A percentile compares a stretch with the other conserved stretches of the same genome.
These are phyloP conservation scores for Eupleurogrammus muticus DNA, from an alignment of 2,797 vertebrate genomes.

Conservation along the genomic window DNA sequence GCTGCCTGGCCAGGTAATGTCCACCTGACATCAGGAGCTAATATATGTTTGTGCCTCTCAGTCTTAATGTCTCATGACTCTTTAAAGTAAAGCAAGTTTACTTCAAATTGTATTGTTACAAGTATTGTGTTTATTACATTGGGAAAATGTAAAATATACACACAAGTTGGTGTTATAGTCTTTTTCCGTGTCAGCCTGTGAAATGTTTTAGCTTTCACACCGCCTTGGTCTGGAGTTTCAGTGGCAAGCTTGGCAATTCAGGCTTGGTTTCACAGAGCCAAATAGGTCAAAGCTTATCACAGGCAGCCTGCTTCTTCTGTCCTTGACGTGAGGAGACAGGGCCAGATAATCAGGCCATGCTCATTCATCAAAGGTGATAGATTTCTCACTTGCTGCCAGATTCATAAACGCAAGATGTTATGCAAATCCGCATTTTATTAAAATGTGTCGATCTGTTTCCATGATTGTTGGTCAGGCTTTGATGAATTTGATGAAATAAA, in stretches of 20 bases:
- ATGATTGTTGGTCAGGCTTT: conserved; percentile 12
- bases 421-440: conserved; percentile 42
- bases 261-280: conserved; percentile 53
- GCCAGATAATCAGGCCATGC: conserved; percentile 32
- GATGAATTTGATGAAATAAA: conserved; percentile 27
- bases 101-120: neutral
- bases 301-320: conserved; percentile 45
- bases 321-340: conserved; percentile 51
- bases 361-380: conserved; percentile 53
- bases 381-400: conserved; percentile 26
- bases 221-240: conserved; percentile 48
- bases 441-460: conserved; percentile 30
- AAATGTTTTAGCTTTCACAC: neutral
- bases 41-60: neutral
- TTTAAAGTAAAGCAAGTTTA: neutral
- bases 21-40: neutral
- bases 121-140: neutral
- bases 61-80: neutral
- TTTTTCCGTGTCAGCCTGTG: neutral
- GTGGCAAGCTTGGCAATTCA: conserved; percentile 28
- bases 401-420: conserved; percentile 15
- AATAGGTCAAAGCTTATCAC: conserved; percentile 50
- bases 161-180: neutral
- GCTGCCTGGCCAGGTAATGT: conserved; percentile 88
- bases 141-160: neutral